A percentile compares a stretch with the other conserved stretches of the same genome.
Conservation (phyloP, 2,797 vertebrate genomes). For the Australoheros facetus region DNA sequence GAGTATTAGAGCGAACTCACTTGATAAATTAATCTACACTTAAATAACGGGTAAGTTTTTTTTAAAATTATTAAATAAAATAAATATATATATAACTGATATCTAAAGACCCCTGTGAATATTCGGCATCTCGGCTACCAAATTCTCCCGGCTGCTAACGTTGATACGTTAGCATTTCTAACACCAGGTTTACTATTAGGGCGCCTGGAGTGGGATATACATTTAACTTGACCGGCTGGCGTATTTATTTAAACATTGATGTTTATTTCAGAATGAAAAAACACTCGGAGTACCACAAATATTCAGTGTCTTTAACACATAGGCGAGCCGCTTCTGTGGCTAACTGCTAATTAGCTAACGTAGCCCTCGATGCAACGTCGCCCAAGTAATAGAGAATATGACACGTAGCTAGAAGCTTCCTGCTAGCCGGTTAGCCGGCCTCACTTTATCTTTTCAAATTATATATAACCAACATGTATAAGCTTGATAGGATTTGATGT, state of each 20-base stretch:
- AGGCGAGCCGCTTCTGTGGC: not conserved
- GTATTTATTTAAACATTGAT: not conserved
- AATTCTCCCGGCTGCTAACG: conserved; percentile 56
- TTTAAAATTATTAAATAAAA: not conserved
- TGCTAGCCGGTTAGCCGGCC: conserved; percentile 56
- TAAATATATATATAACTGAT: not conserved
- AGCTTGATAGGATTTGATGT: not conserved
- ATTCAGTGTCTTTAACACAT: not conserved
- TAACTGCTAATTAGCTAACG: conserved; percentile 42
- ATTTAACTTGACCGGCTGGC: not conserved
- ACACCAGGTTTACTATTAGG: conserved; percentile 20
- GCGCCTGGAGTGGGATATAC: not conserved
- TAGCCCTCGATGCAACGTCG: conserved; percentile 66
- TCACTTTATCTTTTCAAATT: conserved; percentile 1
- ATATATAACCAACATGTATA: accelerated
- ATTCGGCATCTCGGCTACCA: conserved; percentile 56
- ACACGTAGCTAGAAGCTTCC: conserved; percentile 77
- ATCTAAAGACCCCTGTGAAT: conserved; percentile 8
- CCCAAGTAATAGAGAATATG: conserved; percentile 58
- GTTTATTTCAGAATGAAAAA: not conserved
- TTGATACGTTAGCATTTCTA: conserved; percentile 65
- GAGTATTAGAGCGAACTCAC: conserved; percentile 50
- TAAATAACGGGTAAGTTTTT: conserved; percentile 73
- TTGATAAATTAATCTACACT: conserved; percentile 47
- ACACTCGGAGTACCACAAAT: accelerated